Evolutionary conservation across 2,113 vertebrate species (phyloP).

Genomic region (Halichoerus grypus): DNA sequence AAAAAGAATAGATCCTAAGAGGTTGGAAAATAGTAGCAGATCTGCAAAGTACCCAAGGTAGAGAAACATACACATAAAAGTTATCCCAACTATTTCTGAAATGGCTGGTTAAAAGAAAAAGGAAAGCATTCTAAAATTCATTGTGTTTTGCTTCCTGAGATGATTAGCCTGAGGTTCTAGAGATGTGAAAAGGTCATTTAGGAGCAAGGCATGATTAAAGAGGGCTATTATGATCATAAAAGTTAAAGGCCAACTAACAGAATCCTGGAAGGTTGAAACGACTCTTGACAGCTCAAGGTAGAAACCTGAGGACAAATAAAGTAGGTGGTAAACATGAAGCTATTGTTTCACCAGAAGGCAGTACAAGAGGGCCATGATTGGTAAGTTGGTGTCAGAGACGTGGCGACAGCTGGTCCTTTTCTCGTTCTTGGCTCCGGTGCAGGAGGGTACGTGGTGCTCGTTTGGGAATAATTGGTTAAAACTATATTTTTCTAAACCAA

Average conservation of each 20-base stretch:
- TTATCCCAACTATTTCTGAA: neutral
- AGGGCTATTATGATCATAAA: neutral
- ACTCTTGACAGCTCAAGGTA: neutral
- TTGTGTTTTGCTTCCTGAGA: conserved; percentile 10
- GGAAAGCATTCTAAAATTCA: neutral
- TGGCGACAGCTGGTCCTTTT: neutral
- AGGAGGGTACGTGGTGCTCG: neutral
- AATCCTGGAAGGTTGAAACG: neutral
- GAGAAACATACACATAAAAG: neutral
- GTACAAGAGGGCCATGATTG: neutral
- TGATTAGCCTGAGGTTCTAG: neutral
- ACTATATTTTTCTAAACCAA: neutral
- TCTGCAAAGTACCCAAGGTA: neutral
- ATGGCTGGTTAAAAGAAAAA: neutral
- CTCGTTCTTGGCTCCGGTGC: neutral
- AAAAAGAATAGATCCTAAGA: neutral
- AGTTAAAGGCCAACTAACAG: neutral
- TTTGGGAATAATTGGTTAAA: neutral
- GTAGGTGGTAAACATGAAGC: no score
- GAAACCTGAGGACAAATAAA: neutral
- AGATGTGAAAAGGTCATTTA: neutral
- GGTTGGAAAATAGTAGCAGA: neutral
- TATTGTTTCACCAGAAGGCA: neutral
- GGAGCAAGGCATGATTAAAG: neutral
- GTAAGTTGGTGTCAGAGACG: neutral